A percentile compares a stretch with the other conserved stretches of the same genome.
Conservation (phyloP, 2,888 invertebrate genomes). For the Ectobius pallidus region DNA sequence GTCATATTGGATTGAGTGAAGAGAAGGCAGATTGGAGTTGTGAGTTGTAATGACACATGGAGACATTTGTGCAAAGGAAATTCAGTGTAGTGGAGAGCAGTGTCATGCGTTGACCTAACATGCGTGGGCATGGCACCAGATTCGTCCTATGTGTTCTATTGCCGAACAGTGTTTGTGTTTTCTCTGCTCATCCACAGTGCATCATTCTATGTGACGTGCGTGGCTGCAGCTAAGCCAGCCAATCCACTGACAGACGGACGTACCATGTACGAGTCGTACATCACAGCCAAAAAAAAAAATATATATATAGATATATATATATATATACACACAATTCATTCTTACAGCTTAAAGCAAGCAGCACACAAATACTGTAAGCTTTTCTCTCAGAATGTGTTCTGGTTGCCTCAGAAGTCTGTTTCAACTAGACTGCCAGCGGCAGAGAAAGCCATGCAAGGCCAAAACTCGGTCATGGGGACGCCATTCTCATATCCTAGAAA, state of each 20-base stretch:
- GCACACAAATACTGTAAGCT: conserved; percentile 13
- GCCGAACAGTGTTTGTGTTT: no score
- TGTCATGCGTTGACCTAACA: conserved; percentile 6
- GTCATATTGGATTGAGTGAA: background rate
- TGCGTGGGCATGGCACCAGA: background rate
- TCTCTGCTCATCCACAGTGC: no score
- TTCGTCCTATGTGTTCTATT: background rate
- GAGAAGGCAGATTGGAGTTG: background rate
- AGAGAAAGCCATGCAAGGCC: conserved; percentile 27
- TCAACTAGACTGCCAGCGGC: conserved; percentile 9
- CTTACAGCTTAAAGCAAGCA: conserved; percentile 27
- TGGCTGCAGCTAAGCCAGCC: conserved; percentile 3
- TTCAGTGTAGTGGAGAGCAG: background rate
- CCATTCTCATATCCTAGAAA: conserved; percentile 10
- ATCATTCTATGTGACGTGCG: background rate
- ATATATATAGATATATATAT: no score
- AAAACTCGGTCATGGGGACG: background rate
- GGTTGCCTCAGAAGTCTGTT: conserved; percentile 9
- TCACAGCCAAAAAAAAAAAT: conserved; percentile 28
- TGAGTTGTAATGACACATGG: conserved; percentile 1
- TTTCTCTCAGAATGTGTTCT: background rate
- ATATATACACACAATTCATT: conserved; percentile 17
- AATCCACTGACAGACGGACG: background rate
- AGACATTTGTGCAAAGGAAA: conserved; percentile 18
- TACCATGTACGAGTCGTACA: conserved; percentile 9